Evolutionary conservation across 2,113 vertebrate genomes (phyloP).

Genomic region (Siniperca chuatsi): DNA sequence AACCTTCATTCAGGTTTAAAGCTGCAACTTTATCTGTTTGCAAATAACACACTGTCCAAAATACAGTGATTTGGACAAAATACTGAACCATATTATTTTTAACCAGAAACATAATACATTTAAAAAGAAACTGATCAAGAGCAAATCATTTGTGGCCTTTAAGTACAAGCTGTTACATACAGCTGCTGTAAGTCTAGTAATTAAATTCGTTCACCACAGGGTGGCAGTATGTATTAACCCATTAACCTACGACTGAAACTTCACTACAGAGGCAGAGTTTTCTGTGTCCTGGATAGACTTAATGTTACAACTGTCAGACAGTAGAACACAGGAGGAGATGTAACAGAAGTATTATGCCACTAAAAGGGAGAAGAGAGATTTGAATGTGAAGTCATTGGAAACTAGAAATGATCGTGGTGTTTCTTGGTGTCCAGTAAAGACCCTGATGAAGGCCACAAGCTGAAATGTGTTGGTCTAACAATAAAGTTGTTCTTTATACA

Average conservation of each 20-base stretch:
- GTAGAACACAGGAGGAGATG: background rate
- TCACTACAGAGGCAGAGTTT: background rate
- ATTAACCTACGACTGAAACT: background rate
- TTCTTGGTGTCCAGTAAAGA: background rate
- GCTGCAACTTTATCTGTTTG: background rate
- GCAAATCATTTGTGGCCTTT: background rate
- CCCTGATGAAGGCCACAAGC: background rate
- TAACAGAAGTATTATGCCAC: background rate
- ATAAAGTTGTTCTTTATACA: background rate
- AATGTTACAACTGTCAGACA: background rate
- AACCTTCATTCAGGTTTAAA: background rate
- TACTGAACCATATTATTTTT: background rate
- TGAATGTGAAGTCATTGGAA: background rate
- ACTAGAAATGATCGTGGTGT: background rate
- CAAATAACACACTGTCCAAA: background rate
- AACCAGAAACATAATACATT: background rate
- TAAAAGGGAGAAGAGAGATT: background rate
- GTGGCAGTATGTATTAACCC: constrained; percentile 53
- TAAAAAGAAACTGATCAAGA: background rate
- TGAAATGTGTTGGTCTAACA: background rate
- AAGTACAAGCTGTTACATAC: background rate
- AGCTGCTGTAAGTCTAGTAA: background rate
- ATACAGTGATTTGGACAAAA: no score
- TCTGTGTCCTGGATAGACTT: background rate
- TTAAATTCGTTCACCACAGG: constrained; percentile 43